phyloP scores from a whole-genome alignment of 2,888 invertebrate species.

The Antitype chi region DNA sequence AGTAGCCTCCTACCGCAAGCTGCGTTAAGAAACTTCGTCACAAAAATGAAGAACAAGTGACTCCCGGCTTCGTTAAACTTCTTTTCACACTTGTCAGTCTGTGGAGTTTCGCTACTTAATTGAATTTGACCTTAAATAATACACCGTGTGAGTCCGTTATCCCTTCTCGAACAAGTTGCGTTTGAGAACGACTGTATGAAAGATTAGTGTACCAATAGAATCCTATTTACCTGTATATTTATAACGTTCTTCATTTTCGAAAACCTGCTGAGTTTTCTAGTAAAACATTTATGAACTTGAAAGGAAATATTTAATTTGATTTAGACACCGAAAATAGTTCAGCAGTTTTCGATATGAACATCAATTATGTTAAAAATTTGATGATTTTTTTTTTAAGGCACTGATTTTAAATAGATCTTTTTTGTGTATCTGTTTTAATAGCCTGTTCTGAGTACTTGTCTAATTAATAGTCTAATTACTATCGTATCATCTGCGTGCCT shows the following conservation, averaged over 20 bases:
- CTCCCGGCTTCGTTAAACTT: too few species aligned
- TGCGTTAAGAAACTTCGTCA: too few species aligned
- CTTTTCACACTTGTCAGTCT: too few species aligned
- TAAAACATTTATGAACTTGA: background rate
- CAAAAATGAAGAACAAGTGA: too few species aligned
- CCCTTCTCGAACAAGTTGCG: background rate
- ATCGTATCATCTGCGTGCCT: too few species aligned
- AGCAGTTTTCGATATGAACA: background rate
- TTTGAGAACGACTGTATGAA: conserved; percentile 1
- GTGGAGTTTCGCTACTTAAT: background rate
- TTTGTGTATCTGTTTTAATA: background rate
- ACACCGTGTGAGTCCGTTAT: background rate
- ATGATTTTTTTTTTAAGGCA: background rate
- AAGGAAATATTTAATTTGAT: background rate
- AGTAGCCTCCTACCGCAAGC: too few species aligned
- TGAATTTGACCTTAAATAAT: background rate
- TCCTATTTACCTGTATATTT: background rate
- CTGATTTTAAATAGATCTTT: background rate
- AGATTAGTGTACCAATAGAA: background rate
- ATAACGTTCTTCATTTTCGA: background rate
- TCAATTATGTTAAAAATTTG: background rate
- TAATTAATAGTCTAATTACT: too few species aligned
- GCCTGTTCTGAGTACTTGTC: background rate
- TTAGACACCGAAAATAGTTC: background rate
- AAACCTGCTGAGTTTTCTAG: background rate